These are phyloP conservation scores for Formica exsecta DNA, from an alignment of 1,140 invertebrate genomes.

Conservation along the genomic window DNA sequence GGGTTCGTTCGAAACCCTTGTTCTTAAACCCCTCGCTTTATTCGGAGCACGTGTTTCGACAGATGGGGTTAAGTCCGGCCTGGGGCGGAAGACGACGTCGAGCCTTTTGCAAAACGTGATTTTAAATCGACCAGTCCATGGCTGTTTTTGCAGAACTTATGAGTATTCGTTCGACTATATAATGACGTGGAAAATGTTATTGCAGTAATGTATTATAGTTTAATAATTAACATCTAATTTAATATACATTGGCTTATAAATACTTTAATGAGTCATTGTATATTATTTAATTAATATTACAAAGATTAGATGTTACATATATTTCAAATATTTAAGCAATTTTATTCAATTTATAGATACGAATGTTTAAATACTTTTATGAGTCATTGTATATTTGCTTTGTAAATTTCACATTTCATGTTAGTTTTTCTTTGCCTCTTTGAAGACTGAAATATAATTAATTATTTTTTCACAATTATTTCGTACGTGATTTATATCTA, in stretches of 20 bases:
- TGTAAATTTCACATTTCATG: neutral
- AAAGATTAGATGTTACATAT: neutral
- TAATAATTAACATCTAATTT: neutral
- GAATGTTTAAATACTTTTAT: neutral
- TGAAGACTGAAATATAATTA: neutral
- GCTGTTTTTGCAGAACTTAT: neutral
- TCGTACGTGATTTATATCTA: neutral
- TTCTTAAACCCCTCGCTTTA: conserved; percentile 69
- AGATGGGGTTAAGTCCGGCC: conserved; percentile 79
- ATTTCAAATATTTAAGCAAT: neutral
- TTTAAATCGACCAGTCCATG: conserved; percentile 11
- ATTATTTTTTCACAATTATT: neutral
- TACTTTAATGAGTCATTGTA: neutral
- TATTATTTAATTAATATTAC: conserved; percentile 5
- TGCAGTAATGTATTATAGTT: neutral
- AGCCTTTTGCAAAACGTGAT: conserved; percentile 51
- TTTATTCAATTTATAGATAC: conserved; percentile 16
- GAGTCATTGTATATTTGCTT: neutral
- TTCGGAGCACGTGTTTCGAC: conserved; percentile 81
- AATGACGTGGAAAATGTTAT: conserved; percentile 29
- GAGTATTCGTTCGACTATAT: neutral
- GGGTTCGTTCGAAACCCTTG: conserved; percentile 46
- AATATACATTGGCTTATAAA: neutral
- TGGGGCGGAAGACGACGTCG: conserved; percentile 62
- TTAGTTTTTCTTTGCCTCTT: neutral